Base-by-base conservation (phyloP, 2,888 invertebrate species). In the Diadegma fenestrale region DNA sequence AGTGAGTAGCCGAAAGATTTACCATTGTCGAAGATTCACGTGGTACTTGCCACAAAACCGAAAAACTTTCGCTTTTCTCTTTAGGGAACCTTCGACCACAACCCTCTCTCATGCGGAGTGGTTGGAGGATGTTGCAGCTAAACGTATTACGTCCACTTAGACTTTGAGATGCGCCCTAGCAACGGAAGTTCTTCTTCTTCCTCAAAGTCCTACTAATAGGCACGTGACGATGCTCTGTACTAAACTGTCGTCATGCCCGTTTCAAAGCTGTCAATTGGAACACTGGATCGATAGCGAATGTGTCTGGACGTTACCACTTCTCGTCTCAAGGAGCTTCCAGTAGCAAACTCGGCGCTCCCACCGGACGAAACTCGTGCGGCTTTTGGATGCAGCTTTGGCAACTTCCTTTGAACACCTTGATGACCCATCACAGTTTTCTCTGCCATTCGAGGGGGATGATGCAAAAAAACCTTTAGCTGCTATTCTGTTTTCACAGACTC, bases 61-160 rank as follows among this genome's bases (percentile, higher is more conserved):
- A 76, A 68, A 43, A 82, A 78, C 78, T 75, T 75, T 51, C 86
- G 72, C 54, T 66, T 64, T 76, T 41, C 33, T 58, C 68, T 26
- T 68, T 17, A 41, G 43, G 48, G 26, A 80, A 73, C 75, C 76
- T 80, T 69, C 19, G 12, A 58, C 58, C 72, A 22, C 72, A 61
- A 45, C n/a, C 68, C 64, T 66, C 80, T 76, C 80, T 72, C 84
- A 54, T 64, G 48, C 71, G 83, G 87, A 88, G 87, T 90, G 90
- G 90, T 91, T 91, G 85, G 88, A 89, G 89, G 89, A 88, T 91
- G 89, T 91, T 90, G 88, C 87, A 84, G 89, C 89, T 92, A 90
- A 92, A 92, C 90, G 91, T 92, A 92, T 92, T 93, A 92, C 90
- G 91, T 91, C 91, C 91, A 91, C 92, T 92, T 91, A 91, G 90